Conservation (phyloP, 1,140 invertebrate species). For the Plectus sambesii region DNA sequence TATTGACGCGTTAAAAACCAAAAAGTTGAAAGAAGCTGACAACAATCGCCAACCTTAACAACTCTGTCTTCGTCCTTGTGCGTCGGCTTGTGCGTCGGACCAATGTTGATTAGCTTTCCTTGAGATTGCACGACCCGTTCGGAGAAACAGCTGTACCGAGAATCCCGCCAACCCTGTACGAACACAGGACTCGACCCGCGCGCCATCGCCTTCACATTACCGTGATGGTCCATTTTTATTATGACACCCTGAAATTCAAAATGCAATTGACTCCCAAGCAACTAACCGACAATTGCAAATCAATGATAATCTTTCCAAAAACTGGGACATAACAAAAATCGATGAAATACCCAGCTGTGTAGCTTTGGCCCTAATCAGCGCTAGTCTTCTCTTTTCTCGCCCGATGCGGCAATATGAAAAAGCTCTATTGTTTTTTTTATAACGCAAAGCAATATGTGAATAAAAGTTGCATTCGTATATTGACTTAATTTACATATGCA, state of each 20-base stretch:
- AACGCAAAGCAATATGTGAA: too few species aligned
- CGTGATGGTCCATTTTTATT: slow-evolving; percentile 39
- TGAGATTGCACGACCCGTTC: slow-evolving; percentile 30
- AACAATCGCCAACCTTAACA: too few species aligned
- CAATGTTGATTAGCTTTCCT: slow-evolving; percentile 24
- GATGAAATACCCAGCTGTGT: neutral
- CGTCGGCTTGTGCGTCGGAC: neutral
- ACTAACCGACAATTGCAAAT: slow-evolving; percentile 1
- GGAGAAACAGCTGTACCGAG: slow-evolving; percentile 21
- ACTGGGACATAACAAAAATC: neutral
- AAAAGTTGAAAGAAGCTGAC: too few species aligned
- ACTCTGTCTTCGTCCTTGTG: slow-evolving; percentile 28
- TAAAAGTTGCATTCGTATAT: too few species aligned
- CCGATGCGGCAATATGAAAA: too few species aligned
- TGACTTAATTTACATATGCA: too few species aligned
- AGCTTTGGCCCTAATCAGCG: neutral
- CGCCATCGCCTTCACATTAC: slow-evolving; percentile 41
- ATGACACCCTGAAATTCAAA: slow-evolving; percentile 34
- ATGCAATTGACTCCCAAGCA: too few species aligned
- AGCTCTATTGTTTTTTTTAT: too few species aligned
- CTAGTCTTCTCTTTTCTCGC: slow-evolving; percentile 6
- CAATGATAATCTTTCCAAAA: neutral
- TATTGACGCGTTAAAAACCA: neutral
- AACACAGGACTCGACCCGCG: slow-evolving; percentile 30
- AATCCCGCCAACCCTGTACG: slow-evolving; percentile 35